Conservation (phyloP, 2,113 vertebrate genomes). For the Eupsittula cactorum region DNA sequence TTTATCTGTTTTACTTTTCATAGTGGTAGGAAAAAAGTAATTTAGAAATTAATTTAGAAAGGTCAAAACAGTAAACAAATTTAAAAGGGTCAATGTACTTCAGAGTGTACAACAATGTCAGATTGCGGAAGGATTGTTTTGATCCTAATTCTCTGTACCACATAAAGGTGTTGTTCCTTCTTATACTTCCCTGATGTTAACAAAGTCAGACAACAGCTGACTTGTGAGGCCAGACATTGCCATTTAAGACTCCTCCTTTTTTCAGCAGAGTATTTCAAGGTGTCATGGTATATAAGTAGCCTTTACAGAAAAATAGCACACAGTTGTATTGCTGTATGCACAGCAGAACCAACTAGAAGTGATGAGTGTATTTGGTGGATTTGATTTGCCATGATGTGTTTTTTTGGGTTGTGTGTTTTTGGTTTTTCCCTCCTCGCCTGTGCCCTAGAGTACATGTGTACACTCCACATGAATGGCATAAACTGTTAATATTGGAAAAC, state of each 20-base stretch:
- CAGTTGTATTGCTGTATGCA: background rate
- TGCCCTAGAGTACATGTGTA: background rate
- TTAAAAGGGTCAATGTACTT: conserved; percentile 61
- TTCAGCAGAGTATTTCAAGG: conserved; percentile 25
- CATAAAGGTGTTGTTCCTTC: conserved; percentile 31
- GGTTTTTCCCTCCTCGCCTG: accelerated
- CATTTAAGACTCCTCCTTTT: background rate
- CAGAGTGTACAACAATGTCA: conserved; percentile 41
- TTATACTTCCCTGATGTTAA: conserved; percentile 67
- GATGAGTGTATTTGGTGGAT: conserved; percentile 34
- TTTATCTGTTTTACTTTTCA: conserved; percentile 41
- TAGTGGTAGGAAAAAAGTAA: background rate
- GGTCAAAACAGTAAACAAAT: conserved; percentile 69
- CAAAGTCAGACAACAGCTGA: conserved; percentile 63
- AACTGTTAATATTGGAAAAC: background rate
- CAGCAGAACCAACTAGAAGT: conserved; percentile 41
- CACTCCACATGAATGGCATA: background rate
- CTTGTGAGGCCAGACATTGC: conserved; percentile 11
- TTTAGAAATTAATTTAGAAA: conserved; percentile 34
- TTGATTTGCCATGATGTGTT: conserved; percentile 22
- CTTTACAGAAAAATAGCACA: background rate
- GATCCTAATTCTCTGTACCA: conserved; percentile 66
- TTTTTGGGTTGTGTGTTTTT: background rate
- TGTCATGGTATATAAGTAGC: conserved; percentile 43
- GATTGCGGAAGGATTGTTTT: conserved; percentile 57